Evolutionary conservation across 2,113 vertebrate species (phyloP), one percentile per base, ranked within the genome.

Genomic region (Holacanthus passer): DNA sequence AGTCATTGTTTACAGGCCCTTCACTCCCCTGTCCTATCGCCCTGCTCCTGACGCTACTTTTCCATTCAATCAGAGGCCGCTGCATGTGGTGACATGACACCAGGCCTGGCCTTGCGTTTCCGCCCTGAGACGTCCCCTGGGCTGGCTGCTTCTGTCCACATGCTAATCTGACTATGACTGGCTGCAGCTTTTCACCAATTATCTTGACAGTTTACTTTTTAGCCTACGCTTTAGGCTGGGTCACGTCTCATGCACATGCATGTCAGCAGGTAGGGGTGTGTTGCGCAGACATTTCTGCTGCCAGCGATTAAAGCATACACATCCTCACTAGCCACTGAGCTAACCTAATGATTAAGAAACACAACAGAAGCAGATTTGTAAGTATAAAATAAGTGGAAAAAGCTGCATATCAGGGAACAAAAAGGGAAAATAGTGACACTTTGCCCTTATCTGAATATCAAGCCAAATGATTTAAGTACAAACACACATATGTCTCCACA

Each of bases 1-100:
- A 94, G 88, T 96, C 92, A 87, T 91, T 95, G 88, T 96, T 96
- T 96, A 94, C 93, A 89, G 85, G 87, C 84, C 83, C 72, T 91
- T 89, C 88, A 94, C 88, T 81, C 82, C 85, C 86, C 78, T 81
- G 90, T 84, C 88, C 87, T 88, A 62, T 91, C 93, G 89, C 77
- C 65, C 87, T 67, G 70, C 93, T 69, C 78, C 78, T 94, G 93
- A 78, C 89, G 68, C 81, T 78, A 89, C 91, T 91, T 95, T 95
- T 95, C 94, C 94, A 94, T 94, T 93, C 77, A 85, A 85, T 93
- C 92, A 92, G 72, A 64, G n/a, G 60, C 41, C 65, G 55, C 60
- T 32, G 86, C 91, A 84, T 89, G 88, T 79, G 65, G 80, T 69
- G 85, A 86, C 89, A 84, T 70, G 80, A 89, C 90, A 87, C 80